Conservation (phyloP, 2,113 vertebrate genomes). For the Oncorhynchus tshawytscha region DNA sequence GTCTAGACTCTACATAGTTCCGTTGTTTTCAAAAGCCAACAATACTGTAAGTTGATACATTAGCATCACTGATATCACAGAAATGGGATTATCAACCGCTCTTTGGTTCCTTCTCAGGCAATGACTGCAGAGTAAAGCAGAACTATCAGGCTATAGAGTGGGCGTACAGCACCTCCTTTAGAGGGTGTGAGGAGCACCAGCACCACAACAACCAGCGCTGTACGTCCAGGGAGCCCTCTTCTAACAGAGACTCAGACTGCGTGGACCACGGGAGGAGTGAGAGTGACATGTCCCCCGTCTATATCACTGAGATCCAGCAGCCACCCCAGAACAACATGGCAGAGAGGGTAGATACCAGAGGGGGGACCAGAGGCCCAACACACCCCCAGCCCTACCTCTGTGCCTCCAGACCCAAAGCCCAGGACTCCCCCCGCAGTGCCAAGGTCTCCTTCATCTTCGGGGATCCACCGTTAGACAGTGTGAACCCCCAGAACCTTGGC, state of each 20-base stretch:
- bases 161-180: constrained; percentile 87
- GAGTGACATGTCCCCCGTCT: constrained; percentile 80
- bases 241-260: constrained; percentile 76
- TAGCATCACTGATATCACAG: not conserved
- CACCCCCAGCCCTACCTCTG: constrained; percentile 79
- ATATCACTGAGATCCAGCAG: constrained; percentile 83
- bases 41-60: not conserved
- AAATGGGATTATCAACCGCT: not conserved
- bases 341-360: constrained; percentile 66
- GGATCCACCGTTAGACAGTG: constrained; percentile 83
- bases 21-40: not conserved
- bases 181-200: constrained; percentile 70
- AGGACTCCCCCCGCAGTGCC: constrained; percentile 87
- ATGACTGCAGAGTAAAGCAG: constrained; percentile 80
- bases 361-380: constrained; percentile 72
- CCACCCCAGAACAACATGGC: constrained; percentile 76
- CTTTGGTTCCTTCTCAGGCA: constrained; percentile 72
- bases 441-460: constrained; percentile 99
- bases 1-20: not conserved
- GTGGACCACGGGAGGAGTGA: constrained; percentile 76
- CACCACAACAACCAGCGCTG: constrained; percentile 79
- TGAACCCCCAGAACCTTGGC: constrained; percentile 88
- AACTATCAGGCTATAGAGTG: constrained; percentile 87
- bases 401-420: constrained; percentile 83
- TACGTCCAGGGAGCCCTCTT: constrained; percentile 46